Evolutionary conservation across 2,797 vertebrate species (phyloP), one percentile per base, ranked within the genome.

Genomic region (Halcyon badia): DNA sequence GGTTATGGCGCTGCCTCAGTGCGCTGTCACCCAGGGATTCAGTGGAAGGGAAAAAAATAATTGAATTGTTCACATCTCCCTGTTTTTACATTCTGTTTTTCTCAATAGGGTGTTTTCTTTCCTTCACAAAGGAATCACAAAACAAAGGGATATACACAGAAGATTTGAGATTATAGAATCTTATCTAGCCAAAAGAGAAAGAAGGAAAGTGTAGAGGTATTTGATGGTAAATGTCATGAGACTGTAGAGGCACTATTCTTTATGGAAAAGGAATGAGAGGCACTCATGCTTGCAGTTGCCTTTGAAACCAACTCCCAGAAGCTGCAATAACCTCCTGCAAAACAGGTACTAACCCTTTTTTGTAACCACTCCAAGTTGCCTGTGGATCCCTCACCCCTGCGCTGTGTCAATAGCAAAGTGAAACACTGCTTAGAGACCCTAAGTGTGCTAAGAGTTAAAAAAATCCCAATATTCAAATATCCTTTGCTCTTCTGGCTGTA

Each of bases 261-360:
- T 24, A 83, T 1, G 3, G 49, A 85, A 39, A 85, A 9, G 19
- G 83, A 78, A 79, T 2, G 4, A 71, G 48, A 69, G 62, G 82
- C 57, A 88, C 18, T 93, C 61, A 22, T 30, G 71, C 68, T 96
- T 82, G 37, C 41, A 92, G 56, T 1, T 69, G 73, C 39, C 69
- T 89, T 90, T 96, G 64, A 96, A 95, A 96, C 37, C 33, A 90
- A 54, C 44, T 94, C 88, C 83, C 49, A 89, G 57, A 90, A 84
- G 56, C 0, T 82, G 62, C 77, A 87, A 69, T 33, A 88, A 57
- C 35, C 90, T 84, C 71, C 80, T 92, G 71, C 81, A 90, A 90
- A 95, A 90, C 12, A 41, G 60, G 48, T 77, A 73, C 70, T 80
- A 92, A 95, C 89, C 91, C 56, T 44, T 62, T 83, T 58, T 44